phyloP scores from a whole-genome alignment of 92 coral and sea anemone species.

The Ricordea florida region DNA sequence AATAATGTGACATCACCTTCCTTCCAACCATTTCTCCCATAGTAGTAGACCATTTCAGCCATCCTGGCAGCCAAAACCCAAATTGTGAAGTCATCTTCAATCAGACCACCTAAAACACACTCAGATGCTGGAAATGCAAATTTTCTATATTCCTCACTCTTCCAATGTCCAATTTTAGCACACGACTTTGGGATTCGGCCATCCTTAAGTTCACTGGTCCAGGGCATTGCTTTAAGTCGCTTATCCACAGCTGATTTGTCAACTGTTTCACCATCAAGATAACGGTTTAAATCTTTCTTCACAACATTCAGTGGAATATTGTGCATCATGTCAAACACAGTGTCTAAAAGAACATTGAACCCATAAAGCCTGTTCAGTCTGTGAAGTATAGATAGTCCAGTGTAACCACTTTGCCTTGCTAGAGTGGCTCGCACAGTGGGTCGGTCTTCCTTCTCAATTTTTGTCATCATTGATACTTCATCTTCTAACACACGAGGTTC shows the following conservation, averaged over 20 bases:
- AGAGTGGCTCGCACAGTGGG: constrained; percentile 47
- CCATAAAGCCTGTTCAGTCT: constrained; percentile 57
- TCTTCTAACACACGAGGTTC: constrained; percentile 7
- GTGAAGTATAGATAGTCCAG: constrained; percentile 61
- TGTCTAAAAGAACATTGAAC: constrained; percentile 61
- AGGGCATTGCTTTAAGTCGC: constrained; percentile 21
- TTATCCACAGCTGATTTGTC: constrained; percentile 1
- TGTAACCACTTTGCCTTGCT: constrained; percentile 53
- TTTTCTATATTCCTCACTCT: constrained; percentile 22
- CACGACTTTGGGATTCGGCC: constrained; percentile 7
- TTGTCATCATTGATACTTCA: constrained; percentile 40
- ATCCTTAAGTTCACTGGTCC: constrained; percentile 30
- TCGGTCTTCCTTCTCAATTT: constrained; percentile 56
- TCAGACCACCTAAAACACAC: constrained; percentile 3
- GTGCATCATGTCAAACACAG: constrained; percentile 35
- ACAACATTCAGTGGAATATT: constrained; percentile 38
- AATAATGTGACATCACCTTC: constrained; percentile 5
- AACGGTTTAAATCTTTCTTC: background rate
- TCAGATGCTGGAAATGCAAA: constrained; percentile 25
- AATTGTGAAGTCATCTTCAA: constrained; percentile 5
- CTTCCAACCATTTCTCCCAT: constrained; percentile 20
- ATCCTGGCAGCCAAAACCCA: constrained; percentile 15
- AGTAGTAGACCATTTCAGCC: constrained; percentile 26
- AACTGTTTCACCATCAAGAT: background rate
- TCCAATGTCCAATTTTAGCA: constrained; percentile 12